A percentile compares a stretch with the other conserved stretches of the same genome.
These are phyloP conservation scores for Bucorvus abyssinicus DNA, from an alignment of 2,797 vertebrate genomes.

Conservation along the genomic window DNA sequence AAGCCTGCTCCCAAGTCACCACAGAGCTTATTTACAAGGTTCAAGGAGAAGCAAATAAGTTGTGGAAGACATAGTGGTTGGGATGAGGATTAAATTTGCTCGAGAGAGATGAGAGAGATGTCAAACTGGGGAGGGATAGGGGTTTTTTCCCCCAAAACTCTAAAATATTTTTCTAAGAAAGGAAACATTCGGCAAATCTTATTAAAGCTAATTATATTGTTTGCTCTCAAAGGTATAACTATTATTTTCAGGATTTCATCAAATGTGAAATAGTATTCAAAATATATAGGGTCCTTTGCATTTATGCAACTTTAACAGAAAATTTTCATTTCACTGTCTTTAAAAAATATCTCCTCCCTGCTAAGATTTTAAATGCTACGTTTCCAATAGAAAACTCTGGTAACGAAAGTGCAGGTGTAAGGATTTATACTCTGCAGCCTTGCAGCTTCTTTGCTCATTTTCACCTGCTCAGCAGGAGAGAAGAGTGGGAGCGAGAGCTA, in stretches of 20 bases:
- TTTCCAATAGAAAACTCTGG: background rate
- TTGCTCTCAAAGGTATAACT: background rate
- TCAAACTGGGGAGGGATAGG: background rate
- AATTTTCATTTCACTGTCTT: background rate
- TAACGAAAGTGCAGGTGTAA: background rate
- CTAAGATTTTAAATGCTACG: background rate
- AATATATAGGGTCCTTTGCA: background rate
- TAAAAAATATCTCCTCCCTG: background rate
- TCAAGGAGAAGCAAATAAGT: background rate
- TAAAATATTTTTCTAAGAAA: background rate
- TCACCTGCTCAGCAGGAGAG: slow-evolving; percentile 47
- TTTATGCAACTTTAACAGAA: background rate
- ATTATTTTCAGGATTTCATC: background rate
- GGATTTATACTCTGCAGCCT: background rate
- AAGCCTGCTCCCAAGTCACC: background rate
- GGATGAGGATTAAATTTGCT: background rate
- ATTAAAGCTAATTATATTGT: background rate
- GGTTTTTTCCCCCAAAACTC: background rate
- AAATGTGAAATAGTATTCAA: background rate
- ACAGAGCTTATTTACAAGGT: background rate
- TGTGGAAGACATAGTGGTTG: background rate
- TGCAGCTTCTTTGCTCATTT: slow-evolving; percentile 41
- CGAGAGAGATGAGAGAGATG: background rate
- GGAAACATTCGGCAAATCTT: background rate
- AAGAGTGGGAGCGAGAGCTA: background rate